Evolutionary conservation across 2,797 vertebrate species (phyloP), one percentile per base, ranked within the genome.

Genomic region (Leuciscus waleckii): DNA sequence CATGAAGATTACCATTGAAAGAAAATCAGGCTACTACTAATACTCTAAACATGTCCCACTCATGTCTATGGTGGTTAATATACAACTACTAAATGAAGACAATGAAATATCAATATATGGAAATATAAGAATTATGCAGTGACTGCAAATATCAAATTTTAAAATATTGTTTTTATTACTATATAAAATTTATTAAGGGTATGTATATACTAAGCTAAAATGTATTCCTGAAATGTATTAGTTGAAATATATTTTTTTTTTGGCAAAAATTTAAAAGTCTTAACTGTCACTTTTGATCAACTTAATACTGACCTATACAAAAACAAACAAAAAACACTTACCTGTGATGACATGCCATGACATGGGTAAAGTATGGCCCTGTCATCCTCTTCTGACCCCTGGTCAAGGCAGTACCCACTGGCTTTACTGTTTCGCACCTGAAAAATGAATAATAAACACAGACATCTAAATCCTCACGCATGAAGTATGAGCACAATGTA

Each of bases 281-380:
- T 46, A 5, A 46, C 46, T 46, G 46, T 49, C 46, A 16, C 14
- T 49, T 49, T 46, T 46, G 46, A 49, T 49, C 46, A 49, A 49
- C 46, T 16, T 46, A 5, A 16, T 16, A 46, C 46, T 5, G 46
- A 46, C 4, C 46, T 16, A 49, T 49, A 5, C 17, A 56, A 56
- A 56, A 56, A 54, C 2, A 21, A 3, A 54, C 35, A 7, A 71
- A 49, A n/a, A 10, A 41, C 7, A 74, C 92, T 93, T 89, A 99
- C 98, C 97, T 99, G 98, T 17, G 98, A 99, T 74, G 98, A 98
- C 98, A 99, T 98, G 87, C 98, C 98, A 0, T 99, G 98, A 90
- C 98, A 99, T 0, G 98, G 98, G 74, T 99, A 99, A 8, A 99
- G 96, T 86, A 99, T 99, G 19, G 98, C 98, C 89, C 95, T 97